Conservation (phyloP, 1,140 invertebrate genomes). For the Tigriopus japonicus region DNA sequence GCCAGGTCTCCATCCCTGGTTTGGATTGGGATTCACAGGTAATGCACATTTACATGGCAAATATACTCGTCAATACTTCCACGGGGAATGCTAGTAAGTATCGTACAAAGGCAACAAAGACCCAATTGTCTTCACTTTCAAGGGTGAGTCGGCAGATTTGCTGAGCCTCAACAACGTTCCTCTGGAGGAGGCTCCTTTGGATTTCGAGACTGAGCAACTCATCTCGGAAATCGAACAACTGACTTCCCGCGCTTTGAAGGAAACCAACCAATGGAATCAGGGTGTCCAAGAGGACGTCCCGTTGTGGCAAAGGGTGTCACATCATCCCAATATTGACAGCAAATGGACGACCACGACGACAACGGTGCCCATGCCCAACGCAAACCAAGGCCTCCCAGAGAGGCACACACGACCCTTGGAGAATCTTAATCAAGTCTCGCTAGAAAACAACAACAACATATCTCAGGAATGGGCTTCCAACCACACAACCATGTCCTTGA, state of each 20-base stretch:
- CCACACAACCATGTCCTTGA: too few relatives aligned
- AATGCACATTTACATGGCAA: not conserved
- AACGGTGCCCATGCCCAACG: too few relatives aligned
- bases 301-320: too few relatives aligned
- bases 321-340: too few relatives aligned
- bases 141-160: not conserved
- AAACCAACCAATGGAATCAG: not conserved
- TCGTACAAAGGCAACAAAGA: not conserved
- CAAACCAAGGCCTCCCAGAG: too few relatives aligned
- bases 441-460: too few relatives aligned
- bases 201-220: conserved; percentile 3
- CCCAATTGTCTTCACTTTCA: not conserved
- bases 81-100: too few relatives aligned
- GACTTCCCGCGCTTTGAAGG: not conserved
- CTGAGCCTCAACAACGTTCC: not conserved
- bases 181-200: not conserved
- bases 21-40: conserved; percentile 8
- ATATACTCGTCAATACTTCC: not conserved
- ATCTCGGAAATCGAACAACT: conserved; percentile 3
- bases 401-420: too few relatives aligned
- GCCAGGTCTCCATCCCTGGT: not conserved
- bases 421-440: too few relatives aligned
- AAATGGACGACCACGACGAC: too few relatives aligned
- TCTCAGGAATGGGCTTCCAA: too few relatives aligned
- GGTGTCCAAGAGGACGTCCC: too few relatives aligned